phyloP scores from a whole-genome alignment of 2,888 invertebrate genomes.

The Drosophila engyochracea region DNA sequence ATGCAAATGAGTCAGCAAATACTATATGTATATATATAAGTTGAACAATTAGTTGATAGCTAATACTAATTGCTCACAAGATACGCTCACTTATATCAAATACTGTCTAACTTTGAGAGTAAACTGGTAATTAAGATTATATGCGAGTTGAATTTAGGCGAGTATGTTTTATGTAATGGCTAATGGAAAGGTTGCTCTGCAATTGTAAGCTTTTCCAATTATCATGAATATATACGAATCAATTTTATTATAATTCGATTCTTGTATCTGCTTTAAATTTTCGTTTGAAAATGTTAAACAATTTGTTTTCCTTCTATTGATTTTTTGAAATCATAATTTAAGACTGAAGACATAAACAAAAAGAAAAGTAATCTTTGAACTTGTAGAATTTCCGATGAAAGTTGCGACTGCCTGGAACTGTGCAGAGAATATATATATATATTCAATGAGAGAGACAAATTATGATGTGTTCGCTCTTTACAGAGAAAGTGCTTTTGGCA shows the following conservation, averaged over 20 bases:
- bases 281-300: background rate
- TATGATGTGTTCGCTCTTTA: conserved; percentile 31
- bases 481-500: conserved; percentile 50
- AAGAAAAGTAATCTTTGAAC: conserved; percentile 1
- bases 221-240: background rate
- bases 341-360: background rate
- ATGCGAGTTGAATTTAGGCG: background rate
- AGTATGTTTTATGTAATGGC: background rate
- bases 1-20: conserved; percentile 46
- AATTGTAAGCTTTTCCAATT: background rate
- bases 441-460: conserved; percentile 48
- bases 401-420: conserved; percentile 16
- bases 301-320: background rate
- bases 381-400: conserved; percentile 12
- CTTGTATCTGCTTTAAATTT: background rate
- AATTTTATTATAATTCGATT: background rate
- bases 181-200: background rate
- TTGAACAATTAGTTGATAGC: conserved; percentile 34
- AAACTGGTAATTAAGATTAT: background rate
- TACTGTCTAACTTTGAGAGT: background rate
- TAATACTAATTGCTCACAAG: conserved; percentile 8
- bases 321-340: background rate
- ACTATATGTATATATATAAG: conserved; percentile 15
- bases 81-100: conserved; percentile 3
- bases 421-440: conserved; percentile 10